Conservation (phyloP, 2,888 invertebrate genomes). For the Chloroclysta siterata region DNA sequence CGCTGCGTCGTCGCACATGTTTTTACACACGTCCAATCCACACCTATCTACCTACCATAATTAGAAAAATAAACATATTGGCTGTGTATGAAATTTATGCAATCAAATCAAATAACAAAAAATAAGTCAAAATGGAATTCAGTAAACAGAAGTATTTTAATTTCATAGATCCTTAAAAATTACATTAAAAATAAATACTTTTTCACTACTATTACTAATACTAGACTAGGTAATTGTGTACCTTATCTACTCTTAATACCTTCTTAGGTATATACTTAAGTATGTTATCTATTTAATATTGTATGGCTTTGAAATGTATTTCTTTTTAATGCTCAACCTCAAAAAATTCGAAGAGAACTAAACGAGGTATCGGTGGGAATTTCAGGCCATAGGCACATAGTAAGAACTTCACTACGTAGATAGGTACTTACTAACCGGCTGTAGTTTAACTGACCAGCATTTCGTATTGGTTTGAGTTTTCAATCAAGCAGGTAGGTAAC, state of each 20-base stretch:
- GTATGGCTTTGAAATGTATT: background rate
- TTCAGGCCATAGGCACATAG: background rate
- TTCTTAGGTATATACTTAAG: background rate
- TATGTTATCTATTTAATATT: background rate
- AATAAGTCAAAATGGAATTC: background rate
- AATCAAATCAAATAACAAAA: background rate
- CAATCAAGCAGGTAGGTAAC: conserved; percentile 14
- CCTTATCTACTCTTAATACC: background rate
- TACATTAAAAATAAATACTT: conserved; percentile 24
- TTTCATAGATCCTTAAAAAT: conserved; percentile 12
- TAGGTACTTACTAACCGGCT: background rate
- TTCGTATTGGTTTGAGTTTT: conserved; percentile 2
- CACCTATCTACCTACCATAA: conserved; percentile 70
- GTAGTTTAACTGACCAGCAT: conserved; percentile 1
- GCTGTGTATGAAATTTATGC: too few relatives aligned
- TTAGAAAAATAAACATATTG: conserved; percentile 52
- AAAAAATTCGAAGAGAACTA: background rate
- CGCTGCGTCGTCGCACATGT: conserved; percentile 68
- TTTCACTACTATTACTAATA: background rate
- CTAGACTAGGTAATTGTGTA: conserved; percentile 1
- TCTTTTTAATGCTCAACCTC: background rate
- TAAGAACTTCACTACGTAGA: background rate
- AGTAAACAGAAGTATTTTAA: background rate
- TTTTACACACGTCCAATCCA: conserved; percentile 69
- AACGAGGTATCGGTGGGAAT: conserved; percentile 18